Base-by-base conservation (phyloP, 2,113 vertebrate species). In the Triplophysa rosa region DNA sequence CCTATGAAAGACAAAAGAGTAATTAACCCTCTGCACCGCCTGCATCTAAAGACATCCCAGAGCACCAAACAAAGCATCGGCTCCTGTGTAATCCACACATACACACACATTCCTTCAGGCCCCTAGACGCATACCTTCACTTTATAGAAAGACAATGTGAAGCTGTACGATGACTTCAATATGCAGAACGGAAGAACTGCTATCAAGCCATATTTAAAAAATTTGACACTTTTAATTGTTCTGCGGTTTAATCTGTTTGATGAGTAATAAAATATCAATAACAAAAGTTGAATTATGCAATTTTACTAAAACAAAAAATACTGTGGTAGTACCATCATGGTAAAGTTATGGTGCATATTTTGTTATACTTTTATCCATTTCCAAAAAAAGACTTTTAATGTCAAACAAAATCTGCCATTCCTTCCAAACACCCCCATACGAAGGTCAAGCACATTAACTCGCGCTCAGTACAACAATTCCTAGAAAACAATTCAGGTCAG, bases 1-100 rank as follows among this genome's bases (percentile, higher is more conserved):
- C 72, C 61, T 85, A 90, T 90, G 64, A 86, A 77, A 82, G 79
- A 83, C 80, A 67, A 80, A 71, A 42, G 68, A 73, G 67, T 72
- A 85, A 85, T 82, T 81, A 79, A 77, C 66, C 76, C 78, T 79
- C 64, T 5, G 24, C 33, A 75, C 13, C 64, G 80, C 23, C 14
- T 61, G 14, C 19, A 47, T 65, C 68, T 79, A 63, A 69, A 79
- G 75, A 29, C 49, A 70, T 81, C 76, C 64, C 73, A 66, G 64
- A 59, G 33, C 75, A 79, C 65, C 67, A 78, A 81, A 69, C 67
- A 64, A 49, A 78, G 24, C 79, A 81, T 78, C 14, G 62, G 79
- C 80, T 70, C 83, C 84, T 77, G 82, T 83, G 77, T 59, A 40
- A 63, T 72, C 86, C 82, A 78, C 80, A 64, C 63, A 26, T 56